phyloP scores from a whole-genome alignment of 2,888 invertebrate genomes.

The Polydesmus complanatus region DNA sequence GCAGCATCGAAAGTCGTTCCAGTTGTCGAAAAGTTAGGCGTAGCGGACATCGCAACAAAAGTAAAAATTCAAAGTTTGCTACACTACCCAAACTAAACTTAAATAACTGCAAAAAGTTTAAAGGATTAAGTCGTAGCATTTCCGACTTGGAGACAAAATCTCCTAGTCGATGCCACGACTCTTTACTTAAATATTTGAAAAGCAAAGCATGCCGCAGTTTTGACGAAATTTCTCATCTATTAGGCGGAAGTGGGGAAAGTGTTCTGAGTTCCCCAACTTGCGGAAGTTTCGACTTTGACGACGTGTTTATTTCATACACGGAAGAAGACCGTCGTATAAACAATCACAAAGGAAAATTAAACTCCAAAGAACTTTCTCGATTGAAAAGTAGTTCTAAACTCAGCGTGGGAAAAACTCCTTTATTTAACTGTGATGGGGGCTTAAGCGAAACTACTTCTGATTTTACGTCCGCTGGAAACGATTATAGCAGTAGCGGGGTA shows the following conservation, averaged over 20 bases:
- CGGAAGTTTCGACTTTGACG: slow-evolving; percentile 23
- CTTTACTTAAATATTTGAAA: neutral
- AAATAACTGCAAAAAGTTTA: neutral
- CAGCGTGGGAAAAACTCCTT: neutral
- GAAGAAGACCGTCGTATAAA: slow-evolving; percentile 19
- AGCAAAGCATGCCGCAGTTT: slow-evolving; percentile 8
- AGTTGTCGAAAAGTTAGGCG: neutral
- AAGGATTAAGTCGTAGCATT: neutral
- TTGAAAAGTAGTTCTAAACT: neutral
- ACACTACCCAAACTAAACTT: neutral
- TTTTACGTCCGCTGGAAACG: neutral
- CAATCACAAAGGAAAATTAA: neutral
- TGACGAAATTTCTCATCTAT: slow-evolving; percentile 15
- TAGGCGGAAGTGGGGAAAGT: slow-evolving; percentile 18
- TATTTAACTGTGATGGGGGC: neutral
- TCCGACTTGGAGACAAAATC: neutral
- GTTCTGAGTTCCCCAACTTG: slow-evolving; percentile 19
- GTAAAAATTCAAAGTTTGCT: neutral
- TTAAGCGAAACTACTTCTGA: neutral
- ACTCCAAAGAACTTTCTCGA: neutral
- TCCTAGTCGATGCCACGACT: neutral
- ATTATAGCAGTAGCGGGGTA: neutral
- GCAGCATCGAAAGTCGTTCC: neutral
- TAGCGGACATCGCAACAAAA: neutral
- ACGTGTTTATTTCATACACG: slow-evolving; percentile 22